Evolutionary conservation across 2,797 vertebrate species (phyloP).

Genomic region (Chrosomus eos): DNA sequence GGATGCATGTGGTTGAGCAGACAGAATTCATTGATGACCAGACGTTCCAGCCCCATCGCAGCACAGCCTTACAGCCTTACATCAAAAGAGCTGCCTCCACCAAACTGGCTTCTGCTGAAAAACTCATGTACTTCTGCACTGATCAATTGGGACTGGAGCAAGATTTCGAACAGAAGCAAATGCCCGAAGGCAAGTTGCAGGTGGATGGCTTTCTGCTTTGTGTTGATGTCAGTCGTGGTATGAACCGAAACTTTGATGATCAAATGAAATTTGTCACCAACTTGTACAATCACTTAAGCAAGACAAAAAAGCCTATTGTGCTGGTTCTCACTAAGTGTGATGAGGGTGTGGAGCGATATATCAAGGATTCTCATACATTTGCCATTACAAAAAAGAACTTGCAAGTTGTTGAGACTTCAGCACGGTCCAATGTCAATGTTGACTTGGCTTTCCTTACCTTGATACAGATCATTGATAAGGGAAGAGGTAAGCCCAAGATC

Average conservation of each 20-base stretch:
- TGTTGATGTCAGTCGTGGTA: constrained; percentile 86
- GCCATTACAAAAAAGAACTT: constrained; percentile 89
- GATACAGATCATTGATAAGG: constrained; percentile 84
- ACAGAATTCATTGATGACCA: constrained; percentile 92
- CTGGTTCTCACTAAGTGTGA: constrained; percentile 88
- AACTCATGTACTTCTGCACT: constrained; percentile 92
- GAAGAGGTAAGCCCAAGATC: constrained; percentile 85
- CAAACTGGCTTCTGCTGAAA: constrained; percentile 88
- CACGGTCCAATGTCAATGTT: constrained; percentile 86
- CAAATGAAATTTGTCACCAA: constrained; percentile 88
- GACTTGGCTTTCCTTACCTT: constrained; percentile 86
- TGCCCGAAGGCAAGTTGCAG: constrained; percentile 87
- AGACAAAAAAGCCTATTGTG: constrained; percentile 86
- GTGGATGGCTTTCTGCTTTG: constrained; percentile 87
- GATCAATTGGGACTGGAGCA: constrained; percentile 89
- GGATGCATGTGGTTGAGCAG: constrained; percentile 86
- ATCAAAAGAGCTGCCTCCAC: constrained; percentile 86
- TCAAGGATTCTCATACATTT: constrained; percentile 86
- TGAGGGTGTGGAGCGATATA: constrained; percentile 89
- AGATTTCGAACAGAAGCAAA: constrained; percentile 91
- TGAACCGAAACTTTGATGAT: constrained; percentile 89
- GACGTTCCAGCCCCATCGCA: constrained; percentile 88
- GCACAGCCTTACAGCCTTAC: constrained; percentile 88
- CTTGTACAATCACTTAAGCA: constrained; percentile 85
- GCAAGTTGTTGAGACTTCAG: constrained; percentile 88